These are phyloP conservation scores for Notarius quadriscutis DNA, from an alignment of 2,113 vertebrate species.

Conservation along the genomic window DNA sequence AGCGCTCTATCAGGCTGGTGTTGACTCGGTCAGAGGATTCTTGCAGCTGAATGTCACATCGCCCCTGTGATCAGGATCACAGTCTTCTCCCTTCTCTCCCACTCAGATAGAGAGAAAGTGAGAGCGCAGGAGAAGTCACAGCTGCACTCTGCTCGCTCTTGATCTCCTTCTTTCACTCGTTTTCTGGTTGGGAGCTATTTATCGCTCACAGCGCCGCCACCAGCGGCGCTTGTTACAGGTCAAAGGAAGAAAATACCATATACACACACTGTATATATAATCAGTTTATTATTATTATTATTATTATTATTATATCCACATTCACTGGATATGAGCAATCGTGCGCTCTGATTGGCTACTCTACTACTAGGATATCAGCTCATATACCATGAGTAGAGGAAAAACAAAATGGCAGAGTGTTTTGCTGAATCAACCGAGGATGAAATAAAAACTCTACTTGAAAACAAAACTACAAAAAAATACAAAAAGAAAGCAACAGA, in stretches of 20 bases:
- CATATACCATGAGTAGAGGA: too few relatives aligned
- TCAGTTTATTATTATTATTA: too few relatives aligned
- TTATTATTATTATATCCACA: too few relatives aligned
- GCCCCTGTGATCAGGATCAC: slow-evolving; percentile 33
- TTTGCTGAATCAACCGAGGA: too few relatives aligned
- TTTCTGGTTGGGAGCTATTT: neutral
- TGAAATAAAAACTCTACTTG: too few relatives aligned
- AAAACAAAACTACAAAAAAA: too few relatives aligned
- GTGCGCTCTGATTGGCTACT: too few relatives aligned
- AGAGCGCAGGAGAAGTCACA: slow-evolving; percentile 9
- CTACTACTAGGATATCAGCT: too few relatives aligned
- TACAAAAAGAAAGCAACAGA: too few relatives aligned
- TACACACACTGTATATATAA: too few relatives aligned
- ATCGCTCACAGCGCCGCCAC: neutral
- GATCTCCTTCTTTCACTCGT: neutral
- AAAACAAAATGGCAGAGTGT: too few relatives aligned
- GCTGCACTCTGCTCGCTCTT: slow-evolving; percentile 29
- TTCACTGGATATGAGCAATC: too few relatives aligned
- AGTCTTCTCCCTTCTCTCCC: slow-evolving; percentile 40
- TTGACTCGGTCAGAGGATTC: slow-evolving; percentile 42
- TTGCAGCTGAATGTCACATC: slow-evolving; percentile 48
- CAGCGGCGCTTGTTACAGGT: neutral
- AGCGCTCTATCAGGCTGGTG: slow-evolving; percentile 39
- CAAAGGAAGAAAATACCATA: neutral
- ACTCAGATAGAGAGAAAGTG: slow-evolving; percentile 43